Conservation (phyloP, 2,113 vertebrate genomes). For the Balaeniceps rex region DNA sequence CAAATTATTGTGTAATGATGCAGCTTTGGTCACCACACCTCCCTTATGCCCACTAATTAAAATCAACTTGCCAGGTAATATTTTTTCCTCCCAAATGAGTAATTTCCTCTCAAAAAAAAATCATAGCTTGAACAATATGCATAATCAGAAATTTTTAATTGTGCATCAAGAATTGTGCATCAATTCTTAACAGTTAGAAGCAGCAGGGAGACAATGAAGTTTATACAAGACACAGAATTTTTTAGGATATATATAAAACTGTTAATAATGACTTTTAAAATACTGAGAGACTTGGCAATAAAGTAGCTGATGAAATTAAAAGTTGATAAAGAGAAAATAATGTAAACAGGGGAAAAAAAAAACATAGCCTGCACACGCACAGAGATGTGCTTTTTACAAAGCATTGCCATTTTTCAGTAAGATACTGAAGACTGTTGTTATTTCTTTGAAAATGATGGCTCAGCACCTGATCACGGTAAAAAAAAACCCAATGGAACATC, state of each 20-base stretch:
- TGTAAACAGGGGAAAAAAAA: neutral
- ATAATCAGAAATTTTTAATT: neutral
- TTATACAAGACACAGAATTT: neutral
- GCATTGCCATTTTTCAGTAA: neutral
- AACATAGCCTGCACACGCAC: neutral
- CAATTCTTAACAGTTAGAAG: neutral
- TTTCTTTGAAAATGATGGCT: neutral
- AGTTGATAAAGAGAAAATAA: neutral
- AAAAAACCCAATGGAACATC: neutral
- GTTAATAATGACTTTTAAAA: neutral
- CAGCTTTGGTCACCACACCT: neutral
- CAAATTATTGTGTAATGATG: neutral
- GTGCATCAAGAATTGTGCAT: neutral
- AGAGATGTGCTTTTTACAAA: neutral
- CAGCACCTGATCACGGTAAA: neutral
- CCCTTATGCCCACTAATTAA: neutral
- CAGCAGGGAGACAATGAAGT: neutral
- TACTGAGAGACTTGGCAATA: neutral
- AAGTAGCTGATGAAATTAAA: neutral
- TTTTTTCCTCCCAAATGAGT: neutral
- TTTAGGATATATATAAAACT: neutral
- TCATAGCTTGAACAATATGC: neutral
- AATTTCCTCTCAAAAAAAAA: neutral
- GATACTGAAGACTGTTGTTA: neutral
- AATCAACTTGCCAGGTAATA: neutral